Evolutionary conservation across 2,888 invertebrate genomes (phyloP), one percentile per base, ranked within the genome.

Genomic region (Ctena decussata): DNA sequence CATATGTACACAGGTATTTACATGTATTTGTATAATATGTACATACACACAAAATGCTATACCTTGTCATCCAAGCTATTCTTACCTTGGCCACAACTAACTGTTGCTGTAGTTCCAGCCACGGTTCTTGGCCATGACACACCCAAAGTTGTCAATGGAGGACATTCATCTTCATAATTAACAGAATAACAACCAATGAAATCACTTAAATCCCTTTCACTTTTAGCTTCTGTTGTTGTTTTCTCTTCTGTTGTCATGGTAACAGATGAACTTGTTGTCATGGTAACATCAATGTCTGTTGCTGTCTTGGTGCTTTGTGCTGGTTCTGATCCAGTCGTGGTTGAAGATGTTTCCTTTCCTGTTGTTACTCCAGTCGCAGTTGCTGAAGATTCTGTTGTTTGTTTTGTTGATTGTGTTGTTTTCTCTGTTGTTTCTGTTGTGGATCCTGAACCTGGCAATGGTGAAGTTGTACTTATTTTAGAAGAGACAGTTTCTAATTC

Each of bases 81-180:
- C 21, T 15, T 49, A 60, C 60, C 60, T 41, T 70, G 70, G 30
- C 72, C 84, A 78, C 92, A 92, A 0, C 32, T 77, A 5, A 82
- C 84, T 30, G 44, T 72, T 0, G 77, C 80, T 24, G 70, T 81
- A 24, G 78, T 44, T 0, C 89, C 89, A 12, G 85, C 53, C 12
- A 57, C 37, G 0, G 89, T 85, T 15, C 39, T 37, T 2, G 85
- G 85, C 92, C 92, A 93, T 41, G 57, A 72, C 75, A 91, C 83
- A n/a, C 84, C 86, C 39, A 89, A 84, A 1, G 89, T 90, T 18
- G 70, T 74, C 24, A 89, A 83, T 2, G 77, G 74, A 0, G 91
- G 89, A 73, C 93, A 93, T 18, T 70, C 81, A 8, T 30, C 82
- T 39, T 80, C 85, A 57, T 53, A 37, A 60, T 86, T 86, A 12